A percentile compares a stretch with the other conserved stretches of the same genome.
phyloP scores from a whole-genome alignment of 2,888 invertebrate genomes.

The Sphecodes monilicornis region DNA sequence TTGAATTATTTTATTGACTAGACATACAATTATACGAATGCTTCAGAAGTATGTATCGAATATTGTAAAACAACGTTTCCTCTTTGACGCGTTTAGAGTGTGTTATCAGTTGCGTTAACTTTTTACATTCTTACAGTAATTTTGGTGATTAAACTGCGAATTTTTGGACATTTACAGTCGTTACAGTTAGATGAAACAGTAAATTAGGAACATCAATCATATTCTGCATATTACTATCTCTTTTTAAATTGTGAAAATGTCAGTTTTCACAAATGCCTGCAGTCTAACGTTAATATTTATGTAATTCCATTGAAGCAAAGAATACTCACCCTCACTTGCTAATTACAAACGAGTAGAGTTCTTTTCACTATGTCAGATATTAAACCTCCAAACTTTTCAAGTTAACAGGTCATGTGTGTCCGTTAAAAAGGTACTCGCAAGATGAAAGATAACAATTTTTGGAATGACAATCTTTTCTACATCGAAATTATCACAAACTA shows the following conservation, averaged over 20 bases:
- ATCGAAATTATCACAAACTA: neutral
- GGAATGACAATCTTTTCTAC: constrained; percentile 26
- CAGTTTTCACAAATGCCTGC: neutral
- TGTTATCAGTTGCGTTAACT: neutral
- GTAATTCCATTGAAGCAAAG: constrained; percentile 21
- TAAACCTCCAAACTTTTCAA: neutral
- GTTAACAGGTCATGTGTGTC: constrained; percentile 12
- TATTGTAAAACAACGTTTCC: neutral
- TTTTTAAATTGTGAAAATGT: neutral
- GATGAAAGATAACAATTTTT: neutral
- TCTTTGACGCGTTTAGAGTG: neutral
- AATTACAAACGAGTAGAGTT: constrained; percentile 68
- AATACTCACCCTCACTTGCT: constrained; percentile 65
- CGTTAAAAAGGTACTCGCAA: constrained; percentile 1
- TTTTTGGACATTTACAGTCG: neutral
- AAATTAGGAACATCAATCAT: neutral
- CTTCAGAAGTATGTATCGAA: constrained; percentile 16
- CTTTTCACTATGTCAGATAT: neutral
- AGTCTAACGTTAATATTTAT: neutral
- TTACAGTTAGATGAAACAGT: neutral
- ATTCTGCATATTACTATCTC: too few species aligned
- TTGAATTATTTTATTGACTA: constrained; percentile 66
- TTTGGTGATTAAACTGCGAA: neutral
- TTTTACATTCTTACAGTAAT: neutral
- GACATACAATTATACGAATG: constrained; percentile 54